Evolutionary conservation across 2,888 invertebrate genomes (phyloP), one percentile per base, ranked within the genome.

Genomic region (Drosophila basisetae): DNA sequence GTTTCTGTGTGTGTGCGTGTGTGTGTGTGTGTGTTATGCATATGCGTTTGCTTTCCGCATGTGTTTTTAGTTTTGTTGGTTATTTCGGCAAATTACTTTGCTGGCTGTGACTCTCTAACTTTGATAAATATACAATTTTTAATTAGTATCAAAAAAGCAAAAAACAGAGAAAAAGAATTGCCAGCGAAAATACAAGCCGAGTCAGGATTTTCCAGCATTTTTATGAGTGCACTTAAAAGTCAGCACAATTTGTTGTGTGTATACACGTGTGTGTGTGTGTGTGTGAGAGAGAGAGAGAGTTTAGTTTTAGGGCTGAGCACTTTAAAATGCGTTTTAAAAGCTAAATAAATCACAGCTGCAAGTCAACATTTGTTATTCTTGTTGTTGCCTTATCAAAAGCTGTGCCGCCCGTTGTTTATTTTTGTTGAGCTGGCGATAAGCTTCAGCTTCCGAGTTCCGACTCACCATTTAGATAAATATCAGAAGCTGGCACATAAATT

Each of bases 91-190:
- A 85, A 83, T 86, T 76, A 84, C 78, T 80, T 69, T 80, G 77
- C 72, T 53, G 68, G 39, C 71, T 60, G 59, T 25, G 49, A 47
- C 47, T 50, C 71, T 73, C 66, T 70, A 90, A 90, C 89, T 80
- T 90, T 90, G 73, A 85, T 76, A 89, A 83, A 86, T 83, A 80
- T 76, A 68, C 76, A 89, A 78, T 89, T 89, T 90, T 86, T 89
- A 85, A 89, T 90, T 89, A 89, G 84, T 86, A 74, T 50, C 66
- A 68, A 68, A 83, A 72, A 63, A 65, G 54, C 16, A 47, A 6
- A 4, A 47, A 47, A 68, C 41, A 37, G 13, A 37, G 67, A 55
- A 37, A 25, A 66, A 56, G 7, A 63, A 31, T 31, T 31, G 9
- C 9, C 25, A 66, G 53, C n/a, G 68, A 55, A 82, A 78, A 80